Percentiles rank a stretch among this genome's conserved stretches.
Conservation (phyloP, 2,797 vertebrate species). For the Paratrypauchen microcephalus region DNA sequence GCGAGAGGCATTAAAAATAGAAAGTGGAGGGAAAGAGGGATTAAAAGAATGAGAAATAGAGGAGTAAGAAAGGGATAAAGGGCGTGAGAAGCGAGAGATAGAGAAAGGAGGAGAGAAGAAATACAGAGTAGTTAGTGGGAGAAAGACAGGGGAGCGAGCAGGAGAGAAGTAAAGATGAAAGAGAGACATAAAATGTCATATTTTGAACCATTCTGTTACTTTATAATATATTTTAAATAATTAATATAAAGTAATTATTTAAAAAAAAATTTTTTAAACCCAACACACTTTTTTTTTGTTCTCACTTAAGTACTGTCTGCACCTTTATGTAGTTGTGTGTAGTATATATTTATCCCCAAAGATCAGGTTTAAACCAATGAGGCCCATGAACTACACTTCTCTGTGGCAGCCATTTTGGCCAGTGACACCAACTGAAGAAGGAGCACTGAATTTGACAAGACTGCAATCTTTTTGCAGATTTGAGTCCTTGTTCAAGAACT, state of each 20-base stretch:
- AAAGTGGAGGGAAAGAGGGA: not conserved
- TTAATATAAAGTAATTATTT: too few relatives aligned
- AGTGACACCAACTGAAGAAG: slow-evolving; percentile 46
- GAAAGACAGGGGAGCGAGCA: not conserved
- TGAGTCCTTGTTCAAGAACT: not conserved
- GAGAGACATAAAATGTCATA: not conserved
- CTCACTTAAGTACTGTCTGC: too few relatives aligned
- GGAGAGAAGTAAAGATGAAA: not conserved
- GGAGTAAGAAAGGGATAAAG: not conserved
- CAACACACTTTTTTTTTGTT: too few relatives aligned
- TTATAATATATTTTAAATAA: too few relatives aligned
- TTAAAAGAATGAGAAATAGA: not conserved
- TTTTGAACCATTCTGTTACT: too few relatives aligned
- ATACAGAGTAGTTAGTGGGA: not conserved
- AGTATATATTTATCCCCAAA: slow-evolving; percentile 49
- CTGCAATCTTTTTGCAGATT: slow-evolving; percentile 17
- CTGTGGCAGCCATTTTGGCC: slow-evolving; percentile 61
- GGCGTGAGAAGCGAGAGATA: too few relatives aligned
- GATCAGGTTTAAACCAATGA: slow-evolving; percentile 19
- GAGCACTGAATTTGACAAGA: slow-evolving; percentile 62
- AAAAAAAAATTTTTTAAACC: too few relatives aligned
- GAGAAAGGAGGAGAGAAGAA: not conserved
- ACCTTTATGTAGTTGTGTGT: not conserved
- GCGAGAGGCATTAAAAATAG: not conserved
- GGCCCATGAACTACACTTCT: slow-evolving; percentile 52